These are phyloP conservation scores for Brenthis ino DNA, from an alignment of 2,888 invertebrate genomes.

Conservation along the genomic window DNA sequence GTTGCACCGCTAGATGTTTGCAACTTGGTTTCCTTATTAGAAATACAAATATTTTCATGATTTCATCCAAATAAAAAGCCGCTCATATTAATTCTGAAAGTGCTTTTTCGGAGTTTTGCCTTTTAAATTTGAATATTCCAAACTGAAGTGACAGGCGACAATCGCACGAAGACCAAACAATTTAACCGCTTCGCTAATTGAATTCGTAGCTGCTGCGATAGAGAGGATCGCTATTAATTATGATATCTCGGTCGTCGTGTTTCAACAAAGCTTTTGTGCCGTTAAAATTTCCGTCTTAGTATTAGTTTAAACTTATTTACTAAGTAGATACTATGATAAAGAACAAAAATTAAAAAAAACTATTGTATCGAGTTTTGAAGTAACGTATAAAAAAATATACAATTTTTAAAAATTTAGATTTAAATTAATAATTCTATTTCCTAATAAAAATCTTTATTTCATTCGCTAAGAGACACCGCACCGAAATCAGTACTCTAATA, in stretches of 20 bases:
- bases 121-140: conserved; percentile 9
- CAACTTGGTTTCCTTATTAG: conserved; percentile 17
- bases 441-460: too few species aligned
- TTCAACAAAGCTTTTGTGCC: conserved; percentile 7
- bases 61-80: background rate
- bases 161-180: conserved; percentile 13
- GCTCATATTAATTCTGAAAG: background rate
- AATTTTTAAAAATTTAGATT: too few species aligned
- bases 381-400: too few species aligned
- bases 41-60: conserved; percentile 4
- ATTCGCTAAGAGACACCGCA: too few species aligned
- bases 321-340: too few species aligned
- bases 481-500: too few species aligned
- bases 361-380: too few species aligned
- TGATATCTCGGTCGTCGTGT: background rate
- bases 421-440: too few species aligned
- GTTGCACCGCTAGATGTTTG: conserved; percentile 16
- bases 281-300: background rate
- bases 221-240: conserved; percentile 14
- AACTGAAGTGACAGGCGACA: conserved; percentile 20
- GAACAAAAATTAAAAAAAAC: too few species aligned
- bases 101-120: background rate
- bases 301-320: too few species aligned
- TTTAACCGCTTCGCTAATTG: conserved; percentile 28
- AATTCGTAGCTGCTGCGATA: conserved; percentile 27